Evolutionary conservation across 2,888 invertebrate species (phyloP).

Genomic region (Cephus rjabovi): DNA sequence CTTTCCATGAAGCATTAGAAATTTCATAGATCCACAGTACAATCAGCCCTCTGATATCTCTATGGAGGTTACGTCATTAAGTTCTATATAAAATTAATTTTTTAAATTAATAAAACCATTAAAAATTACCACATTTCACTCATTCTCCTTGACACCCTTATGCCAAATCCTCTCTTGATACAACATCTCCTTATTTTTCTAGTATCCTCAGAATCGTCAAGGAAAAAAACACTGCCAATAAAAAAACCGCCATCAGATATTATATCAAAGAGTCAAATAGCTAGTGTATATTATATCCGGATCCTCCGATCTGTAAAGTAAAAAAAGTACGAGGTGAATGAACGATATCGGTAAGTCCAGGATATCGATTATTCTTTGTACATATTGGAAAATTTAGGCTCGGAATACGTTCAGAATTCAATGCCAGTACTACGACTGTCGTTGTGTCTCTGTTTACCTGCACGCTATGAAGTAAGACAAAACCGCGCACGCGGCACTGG

Average conservation of each 20-base stretch:
- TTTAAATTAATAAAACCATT: neutral
- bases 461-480: too few species aligned
- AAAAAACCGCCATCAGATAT: neutral
- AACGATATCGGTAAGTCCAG: neutral
- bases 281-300: neutral
- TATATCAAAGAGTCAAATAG: neutral
- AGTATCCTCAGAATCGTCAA: neutral
- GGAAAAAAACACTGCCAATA: neutral
- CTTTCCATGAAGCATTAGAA: neutral
- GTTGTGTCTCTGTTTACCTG: too few species aligned
- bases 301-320: neutral
- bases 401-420: too few species aligned
- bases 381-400: neutral
- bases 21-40: neutral
- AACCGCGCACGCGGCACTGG: too few species aligned
- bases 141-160: neutral
- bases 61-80: too few species aligned
- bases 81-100: neutral
- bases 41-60: neutral
- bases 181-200: neutral
- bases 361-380: neutral
- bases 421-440: too few species aligned
- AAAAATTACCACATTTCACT: neutral
- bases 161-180: neutral
- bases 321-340: neutral